Evolutionary conservation across 1,140 invertebrate genomes (phyloP).

Genomic region (Eufriesea mexicana): DNA sequence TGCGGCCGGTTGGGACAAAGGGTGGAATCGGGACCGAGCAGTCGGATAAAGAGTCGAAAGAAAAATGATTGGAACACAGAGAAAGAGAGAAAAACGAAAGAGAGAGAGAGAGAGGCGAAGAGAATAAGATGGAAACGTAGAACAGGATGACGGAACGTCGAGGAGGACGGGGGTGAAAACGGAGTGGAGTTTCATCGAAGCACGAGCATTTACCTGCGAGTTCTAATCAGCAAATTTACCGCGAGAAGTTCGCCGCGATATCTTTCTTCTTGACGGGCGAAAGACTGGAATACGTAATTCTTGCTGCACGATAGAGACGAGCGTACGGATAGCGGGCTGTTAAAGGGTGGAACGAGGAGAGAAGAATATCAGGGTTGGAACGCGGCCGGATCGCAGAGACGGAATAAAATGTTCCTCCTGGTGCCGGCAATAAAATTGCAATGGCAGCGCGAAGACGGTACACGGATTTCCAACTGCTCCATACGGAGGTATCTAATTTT

Average conservation of each 20-base stretch:
- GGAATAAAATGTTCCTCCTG: constrained; percentile 21
- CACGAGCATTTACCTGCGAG: constrained; percentile 26
- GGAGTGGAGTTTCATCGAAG: constrained; percentile 11
- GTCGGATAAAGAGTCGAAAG: constrained; percentile 13
- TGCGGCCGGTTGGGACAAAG: not conserved
- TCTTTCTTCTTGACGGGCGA: constrained; percentile 30
- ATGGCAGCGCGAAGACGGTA: not conserved
- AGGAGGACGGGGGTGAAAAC: not conserved
- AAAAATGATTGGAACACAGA: not conserved
- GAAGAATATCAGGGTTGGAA: not conserved
- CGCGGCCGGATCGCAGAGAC: not conserved
- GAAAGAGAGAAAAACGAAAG: no score
- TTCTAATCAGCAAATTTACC: constrained; percentile 60
- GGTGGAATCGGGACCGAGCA: not conserved
- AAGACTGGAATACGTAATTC: constrained; percentile 59
- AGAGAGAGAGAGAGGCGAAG: not conserved
- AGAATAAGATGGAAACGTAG: no score
- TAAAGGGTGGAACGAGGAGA: not conserved
- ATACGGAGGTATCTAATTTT: constrained; percentile 5
- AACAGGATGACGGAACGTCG: no score
- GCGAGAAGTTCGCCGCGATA: constrained; percentile 45
- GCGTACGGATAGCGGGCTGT: not conserved
- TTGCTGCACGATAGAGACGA: constrained; percentile 35
- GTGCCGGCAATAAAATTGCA: constrained; percentile 24
- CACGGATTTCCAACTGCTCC: constrained; percentile 2